These are phyloP conservation scores for Larimichthys crocea DNA, from an alignment of 2,113 vertebrate genomes.

Conservation along the genomic window DNA sequence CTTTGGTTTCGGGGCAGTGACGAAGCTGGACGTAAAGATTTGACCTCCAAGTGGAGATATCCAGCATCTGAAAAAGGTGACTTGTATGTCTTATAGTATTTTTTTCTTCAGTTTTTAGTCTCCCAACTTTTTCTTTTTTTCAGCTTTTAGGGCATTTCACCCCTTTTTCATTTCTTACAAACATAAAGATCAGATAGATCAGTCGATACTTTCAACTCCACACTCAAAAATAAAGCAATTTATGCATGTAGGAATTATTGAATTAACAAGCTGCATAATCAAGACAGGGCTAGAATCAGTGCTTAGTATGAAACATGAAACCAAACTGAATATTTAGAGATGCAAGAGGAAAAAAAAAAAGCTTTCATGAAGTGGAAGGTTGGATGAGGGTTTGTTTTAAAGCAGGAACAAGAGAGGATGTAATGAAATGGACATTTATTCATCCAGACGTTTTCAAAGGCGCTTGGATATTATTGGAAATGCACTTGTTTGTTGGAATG, in stretches of 20 bases:
- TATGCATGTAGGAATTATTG: neutral
- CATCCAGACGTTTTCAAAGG: neutral
- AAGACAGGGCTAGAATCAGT: neutral
- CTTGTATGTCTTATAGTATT: neutral
- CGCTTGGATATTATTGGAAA: neutral
- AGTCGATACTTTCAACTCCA: neutral
- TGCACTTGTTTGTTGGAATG: neutral
- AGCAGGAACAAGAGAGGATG: neutral
- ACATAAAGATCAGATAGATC: too few relatives aligned
- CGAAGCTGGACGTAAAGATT: conserved; percentile 18
- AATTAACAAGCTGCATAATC: neutral
- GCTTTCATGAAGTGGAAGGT: neutral
- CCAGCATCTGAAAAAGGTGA: neutral
- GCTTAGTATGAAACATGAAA: neutral
- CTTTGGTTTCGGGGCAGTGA: neutral
- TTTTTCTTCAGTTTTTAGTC: neutral
- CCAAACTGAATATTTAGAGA: neutral
- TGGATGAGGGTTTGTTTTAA: neutral
- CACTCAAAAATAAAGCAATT: neutral
- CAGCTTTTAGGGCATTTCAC: neutral
- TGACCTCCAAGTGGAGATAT: conserved; percentile 35
- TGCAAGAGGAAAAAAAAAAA: neutral
- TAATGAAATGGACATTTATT: conserved; percentile 23
- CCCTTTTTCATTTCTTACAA: too few relatives aligned
- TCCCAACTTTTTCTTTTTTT: neutral